phyloP scores from a whole-genome alignment of 1,140 invertebrate species.

The Lepidurus arcticus region DNA sequence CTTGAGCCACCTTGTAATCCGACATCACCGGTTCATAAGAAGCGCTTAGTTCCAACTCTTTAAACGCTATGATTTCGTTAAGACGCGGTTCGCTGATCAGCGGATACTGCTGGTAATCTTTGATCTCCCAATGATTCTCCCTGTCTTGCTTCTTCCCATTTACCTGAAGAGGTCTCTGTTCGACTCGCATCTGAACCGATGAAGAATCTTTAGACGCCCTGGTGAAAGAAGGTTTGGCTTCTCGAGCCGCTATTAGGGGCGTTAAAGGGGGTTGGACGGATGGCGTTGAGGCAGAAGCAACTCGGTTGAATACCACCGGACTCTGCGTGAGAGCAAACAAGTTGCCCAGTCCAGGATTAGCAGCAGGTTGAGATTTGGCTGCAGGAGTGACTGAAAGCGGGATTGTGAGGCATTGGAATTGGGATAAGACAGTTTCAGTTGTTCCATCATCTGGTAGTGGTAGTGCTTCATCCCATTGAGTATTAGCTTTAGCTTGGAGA shows the following conservation, averaged over 20 bases:
- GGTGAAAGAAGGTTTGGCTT: background rate
- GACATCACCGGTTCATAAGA: background rate
- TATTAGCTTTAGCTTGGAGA: background rate
- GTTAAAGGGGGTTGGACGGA: background rate
- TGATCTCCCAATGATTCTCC: background rate
- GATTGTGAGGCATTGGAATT: no score
- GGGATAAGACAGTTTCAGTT: background rate
- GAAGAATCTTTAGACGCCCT: background rate
- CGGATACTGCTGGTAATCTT: background rate
- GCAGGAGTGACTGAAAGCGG: background rate
- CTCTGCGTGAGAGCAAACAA: background rate
- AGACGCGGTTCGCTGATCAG: slow-evolving; percentile 10
- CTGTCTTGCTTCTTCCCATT: background rate
- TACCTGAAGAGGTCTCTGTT: no score
- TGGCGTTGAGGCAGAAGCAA: background rate
- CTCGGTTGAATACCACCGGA: background rate
- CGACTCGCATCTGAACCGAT: background rate
- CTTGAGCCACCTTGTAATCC: background rate
- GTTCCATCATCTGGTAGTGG: background rate
- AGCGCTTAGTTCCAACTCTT: background rate
- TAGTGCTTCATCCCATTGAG: background rate
- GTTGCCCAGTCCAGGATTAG: background rate
- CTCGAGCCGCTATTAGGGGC: background rate
- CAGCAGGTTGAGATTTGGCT: background rate
- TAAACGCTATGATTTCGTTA: background rate